Percentiles rank a stretch among this genome's conserved stretches.
phyloP scores from a whole-genome alignment of 2,797 vertebrate genomes.

The Pempheris klunzingeri region DNA sequence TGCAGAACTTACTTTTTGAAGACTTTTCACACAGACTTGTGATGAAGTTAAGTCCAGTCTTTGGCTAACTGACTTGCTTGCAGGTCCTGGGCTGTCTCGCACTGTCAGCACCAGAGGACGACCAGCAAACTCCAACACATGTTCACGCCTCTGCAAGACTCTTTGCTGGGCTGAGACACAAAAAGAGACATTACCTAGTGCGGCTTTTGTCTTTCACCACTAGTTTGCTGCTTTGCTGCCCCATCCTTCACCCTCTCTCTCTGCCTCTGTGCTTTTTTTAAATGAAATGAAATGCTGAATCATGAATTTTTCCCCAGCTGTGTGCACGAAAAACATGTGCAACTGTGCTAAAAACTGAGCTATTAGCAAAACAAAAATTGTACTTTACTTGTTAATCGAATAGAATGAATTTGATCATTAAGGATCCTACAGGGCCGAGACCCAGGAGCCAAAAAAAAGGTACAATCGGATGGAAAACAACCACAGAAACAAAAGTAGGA shows the following conservation, averaged over 20 bases:
- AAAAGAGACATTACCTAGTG: not conserved
- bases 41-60: not conserved
- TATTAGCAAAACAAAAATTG: not conserved
- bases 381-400: not conserved
- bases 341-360: not conserved
- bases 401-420: no score
- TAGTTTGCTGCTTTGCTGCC: not conserved
- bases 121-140: conserved; percentile 33
- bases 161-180: conserved; percentile 57
- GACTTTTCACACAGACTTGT: conserved; percentile 37
- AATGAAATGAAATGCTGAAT: not conserved
- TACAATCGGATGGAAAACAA: no score
- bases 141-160: conserved; percentile 53
- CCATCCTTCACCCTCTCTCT: not conserved
- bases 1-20: not conserved
- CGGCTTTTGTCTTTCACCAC: not conserved
- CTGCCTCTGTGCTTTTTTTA: not conserved
- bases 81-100: not conserved
- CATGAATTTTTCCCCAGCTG: not conserved
- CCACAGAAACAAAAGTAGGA: no score
- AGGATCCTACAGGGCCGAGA: no score
- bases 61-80: not conserved
- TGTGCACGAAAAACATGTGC: no score
- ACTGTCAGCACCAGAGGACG: conserved; percentile 41
- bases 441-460: no score